These are phyloP conservation scores for Micromys minutus DNA, from an alignment of 2,113 vertebrate species.

Conservation along the genomic window DNA sequence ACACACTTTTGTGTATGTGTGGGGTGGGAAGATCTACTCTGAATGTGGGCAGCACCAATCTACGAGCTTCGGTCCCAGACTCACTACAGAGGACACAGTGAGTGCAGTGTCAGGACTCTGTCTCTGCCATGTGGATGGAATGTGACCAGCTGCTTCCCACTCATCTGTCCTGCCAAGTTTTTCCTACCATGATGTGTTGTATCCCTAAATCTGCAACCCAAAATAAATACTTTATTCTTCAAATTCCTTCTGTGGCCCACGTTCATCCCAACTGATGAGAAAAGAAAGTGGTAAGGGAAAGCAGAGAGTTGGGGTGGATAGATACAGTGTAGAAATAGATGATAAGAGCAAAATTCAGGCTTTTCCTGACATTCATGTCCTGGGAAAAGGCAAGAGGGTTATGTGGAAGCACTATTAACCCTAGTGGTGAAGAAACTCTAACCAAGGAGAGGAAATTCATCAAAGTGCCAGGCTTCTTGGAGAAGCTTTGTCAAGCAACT, in stretches of 20 bases:
- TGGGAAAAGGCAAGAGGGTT: background rate
- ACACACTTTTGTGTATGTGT: background rate
- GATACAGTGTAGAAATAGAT: background rate
- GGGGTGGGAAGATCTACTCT: background rate
- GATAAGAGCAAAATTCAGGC: background rate
- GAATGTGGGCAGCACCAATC: too few relatives aligned
- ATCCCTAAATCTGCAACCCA: background rate
- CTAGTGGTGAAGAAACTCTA: background rate
- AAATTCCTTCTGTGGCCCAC: background rate
- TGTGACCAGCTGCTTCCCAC: background rate
- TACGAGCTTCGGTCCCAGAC: too few relatives aligned
- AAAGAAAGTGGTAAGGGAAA: background rate
- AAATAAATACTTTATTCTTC: background rate
- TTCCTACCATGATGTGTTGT: background rate
- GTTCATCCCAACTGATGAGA: background rate
- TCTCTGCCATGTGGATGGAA: background rate
- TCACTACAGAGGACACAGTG: background rate
- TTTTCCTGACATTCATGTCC: background rate
- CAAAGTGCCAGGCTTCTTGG: background rate
- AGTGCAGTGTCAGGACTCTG: background rate
- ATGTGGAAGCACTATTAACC: background rate
- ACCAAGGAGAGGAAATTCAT: background rate
- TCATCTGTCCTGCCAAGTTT: background rate
- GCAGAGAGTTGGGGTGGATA: background rate
- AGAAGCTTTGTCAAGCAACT: background rate